A percentile compares a stretch with the other conserved stretches of the same genome.
Conservation (phyloP, 2,797 vertebrate species). For the Centroberyx gerrardi region DNA sequence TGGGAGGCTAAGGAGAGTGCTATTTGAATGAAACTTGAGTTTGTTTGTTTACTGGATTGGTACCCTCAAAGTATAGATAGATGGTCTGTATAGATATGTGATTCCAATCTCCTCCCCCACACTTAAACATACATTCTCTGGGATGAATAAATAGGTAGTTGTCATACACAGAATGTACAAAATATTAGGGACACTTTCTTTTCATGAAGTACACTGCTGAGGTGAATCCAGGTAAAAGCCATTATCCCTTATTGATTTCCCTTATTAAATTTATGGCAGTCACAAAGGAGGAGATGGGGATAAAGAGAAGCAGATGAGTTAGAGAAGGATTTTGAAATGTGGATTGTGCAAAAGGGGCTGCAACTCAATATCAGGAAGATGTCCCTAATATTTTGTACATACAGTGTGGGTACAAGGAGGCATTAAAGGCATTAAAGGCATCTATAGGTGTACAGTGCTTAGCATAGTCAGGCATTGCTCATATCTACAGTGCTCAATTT, state of each 20-base stretch:
- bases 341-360: no score
- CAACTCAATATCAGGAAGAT: no score
- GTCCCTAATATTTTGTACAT: no score
- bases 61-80: slow-evolving; percentile 49
- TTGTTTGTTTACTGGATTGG: slow-evolving; percentile 55
- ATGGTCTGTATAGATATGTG: slow-evolving; percentile 51
- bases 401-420: slow-evolving; percentile 39
- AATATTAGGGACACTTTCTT: no score
- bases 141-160: slow-evolving; percentile 51
- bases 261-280: no score
- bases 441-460: slow-evolving; percentile 31
- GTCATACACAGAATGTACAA: slow-evolving; percentile 12
- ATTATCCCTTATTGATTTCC: no score
- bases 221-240: no score
- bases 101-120: slow-evolving; percentile 52
- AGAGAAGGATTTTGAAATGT: no score
- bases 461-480: not conserved
- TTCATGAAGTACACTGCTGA: no score
- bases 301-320: no score
- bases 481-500: slow-evolving; percentile 32
- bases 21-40: slow-evolving; percentile 51
- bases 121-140: slow-evolving; percentile 12
- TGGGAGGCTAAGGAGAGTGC: slow-evolving; percentile 5
- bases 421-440: not conserved
- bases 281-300: no score